These are phyloP conservation scores for Uropetala carovei DNA, from an alignment of 2,888 invertebrate species.

Conservation along the genomic window DNA sequence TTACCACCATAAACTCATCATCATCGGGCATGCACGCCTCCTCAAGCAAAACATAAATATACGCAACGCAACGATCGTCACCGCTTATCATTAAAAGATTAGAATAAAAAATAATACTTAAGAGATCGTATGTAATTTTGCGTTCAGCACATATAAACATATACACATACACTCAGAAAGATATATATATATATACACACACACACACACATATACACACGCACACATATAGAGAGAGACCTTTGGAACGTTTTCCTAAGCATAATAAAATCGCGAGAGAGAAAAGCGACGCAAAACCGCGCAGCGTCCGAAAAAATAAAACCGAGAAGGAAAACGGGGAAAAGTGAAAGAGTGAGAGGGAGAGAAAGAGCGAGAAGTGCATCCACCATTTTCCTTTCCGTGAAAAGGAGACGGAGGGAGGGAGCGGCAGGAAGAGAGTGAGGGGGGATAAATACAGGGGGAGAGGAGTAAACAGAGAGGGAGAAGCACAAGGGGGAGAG, in stretches of 20 bases:
- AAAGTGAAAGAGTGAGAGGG: background rate
- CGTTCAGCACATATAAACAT: too few relatives aligned
- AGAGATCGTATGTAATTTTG: too few relatives aligned
- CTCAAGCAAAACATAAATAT: too few relatives aligned
- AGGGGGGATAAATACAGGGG: background rate
- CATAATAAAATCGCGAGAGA: background rate
- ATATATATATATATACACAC: too few relatives aligned
- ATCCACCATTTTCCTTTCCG: background rate
- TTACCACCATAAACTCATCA: too few relatives aligned
- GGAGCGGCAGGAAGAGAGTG: background rate
- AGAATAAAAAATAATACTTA: too few relatives aligned
- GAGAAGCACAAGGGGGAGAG: background rate
- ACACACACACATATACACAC: too few relatives aligned
- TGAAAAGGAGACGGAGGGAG: background rate
- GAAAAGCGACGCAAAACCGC: background rate
- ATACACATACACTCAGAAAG: too few relatives aligned
- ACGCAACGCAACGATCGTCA: too few relatives aligned
- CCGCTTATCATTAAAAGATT: too few relatives aligned
- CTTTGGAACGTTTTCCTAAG: background rate
- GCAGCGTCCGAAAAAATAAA: constrained; percentile 20
- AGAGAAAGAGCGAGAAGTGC: background rate
- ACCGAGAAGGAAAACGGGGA: background rate
- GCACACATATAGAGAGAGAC: background rate
- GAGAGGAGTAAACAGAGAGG: background rate
- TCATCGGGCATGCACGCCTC: too few relatives aligned